Evolutionary conservation across 2,888 invertebrate genomes (phyloP).

Genomic region (Entomobrya proxima): DNA sequence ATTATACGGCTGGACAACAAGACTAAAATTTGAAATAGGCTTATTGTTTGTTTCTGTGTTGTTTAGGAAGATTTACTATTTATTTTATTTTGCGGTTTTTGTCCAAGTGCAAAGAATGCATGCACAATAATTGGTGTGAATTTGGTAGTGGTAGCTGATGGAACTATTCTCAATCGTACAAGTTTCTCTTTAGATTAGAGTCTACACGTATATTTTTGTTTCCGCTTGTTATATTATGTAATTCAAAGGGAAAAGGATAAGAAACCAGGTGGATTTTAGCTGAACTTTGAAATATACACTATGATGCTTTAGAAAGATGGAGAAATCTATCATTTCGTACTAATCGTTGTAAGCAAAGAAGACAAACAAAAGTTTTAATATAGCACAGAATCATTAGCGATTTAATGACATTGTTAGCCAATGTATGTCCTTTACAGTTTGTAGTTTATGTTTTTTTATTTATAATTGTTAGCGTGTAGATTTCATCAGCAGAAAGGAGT

Average conservation of each 20-base stretch:
- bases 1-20: conserved; percentile 67
- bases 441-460: neutral
- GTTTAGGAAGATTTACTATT: conserved; percentile 34
- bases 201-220: conserved; percentile 4
- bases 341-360: too few relatives aligned
- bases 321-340: too few relatives aligned
- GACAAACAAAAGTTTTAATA: too few relatives aligned
- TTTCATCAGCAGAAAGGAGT: conserved; percentile 33
- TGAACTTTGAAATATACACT: too few relatives aligned
- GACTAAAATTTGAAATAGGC: conserved; percentile 43
- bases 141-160: conserved; percentile 14
- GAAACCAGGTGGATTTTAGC: neutral
- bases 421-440: too few relatives aligned
- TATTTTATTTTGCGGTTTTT: conserved; percentile 18
- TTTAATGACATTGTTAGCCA: too few relatives aligned
- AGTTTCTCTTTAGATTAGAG: conserved; percentile 1
- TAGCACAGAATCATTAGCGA: too few relatives aligned
- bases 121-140: neutral
- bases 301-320: too few relatives aligned
- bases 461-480: neutral
- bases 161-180: neutral
- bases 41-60: conserved; percentile 20
- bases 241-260: neutral
- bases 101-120: neutral
- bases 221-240: conserved; percentile 28